Conservation (phyloP, 2,113 vertebrate species). For the Phrynosoma blainvillii region DNA sequence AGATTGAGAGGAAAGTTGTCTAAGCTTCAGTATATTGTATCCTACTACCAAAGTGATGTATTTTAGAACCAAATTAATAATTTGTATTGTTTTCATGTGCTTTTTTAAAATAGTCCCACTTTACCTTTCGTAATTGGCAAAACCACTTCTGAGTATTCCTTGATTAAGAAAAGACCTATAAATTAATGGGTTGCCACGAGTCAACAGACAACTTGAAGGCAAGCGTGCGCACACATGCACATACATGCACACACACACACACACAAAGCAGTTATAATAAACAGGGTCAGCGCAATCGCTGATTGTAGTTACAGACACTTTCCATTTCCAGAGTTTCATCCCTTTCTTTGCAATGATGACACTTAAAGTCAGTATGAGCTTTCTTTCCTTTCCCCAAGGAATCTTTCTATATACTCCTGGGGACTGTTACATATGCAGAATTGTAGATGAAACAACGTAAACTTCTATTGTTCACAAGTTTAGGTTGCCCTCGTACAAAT, state of each 20-base stretch:
- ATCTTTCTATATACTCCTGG: background rate
- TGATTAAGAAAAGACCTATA: too few relatives aligned
- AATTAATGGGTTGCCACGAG: too few relatives aligned
- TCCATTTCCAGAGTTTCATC: rapidly evolving
- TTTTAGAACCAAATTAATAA: background rate
- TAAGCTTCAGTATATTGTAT: background rate
- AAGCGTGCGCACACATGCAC: too few relatives aligned
- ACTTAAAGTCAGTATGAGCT: rapidly evolving
- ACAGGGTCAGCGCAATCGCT: background rate
- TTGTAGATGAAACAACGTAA: background rate
- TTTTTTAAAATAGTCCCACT: background rate
- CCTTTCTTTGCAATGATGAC: background rate
- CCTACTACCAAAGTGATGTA: background rate
- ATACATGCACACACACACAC: too few relatives aligned
- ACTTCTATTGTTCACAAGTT: background rate
- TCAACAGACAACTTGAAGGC: too few relatives aligned
- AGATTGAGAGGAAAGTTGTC: too few relatives aligned
- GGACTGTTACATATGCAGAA: background rate
- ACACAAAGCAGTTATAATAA: background rate
- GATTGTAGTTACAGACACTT: background rate
- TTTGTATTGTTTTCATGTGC: background rate
- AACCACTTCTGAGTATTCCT: too few relatives aligned
- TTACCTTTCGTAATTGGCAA: background rate
- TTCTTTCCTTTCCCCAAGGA: conserved; percentile 21
- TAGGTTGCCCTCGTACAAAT: background rate